Percentiles rank a stretch among this genome's conserved stretches.
Evolutionary conservation across 2,888 invertebrate genomes (phyloP).

Genomic region (Herminia tarsipennalis): DNA sequence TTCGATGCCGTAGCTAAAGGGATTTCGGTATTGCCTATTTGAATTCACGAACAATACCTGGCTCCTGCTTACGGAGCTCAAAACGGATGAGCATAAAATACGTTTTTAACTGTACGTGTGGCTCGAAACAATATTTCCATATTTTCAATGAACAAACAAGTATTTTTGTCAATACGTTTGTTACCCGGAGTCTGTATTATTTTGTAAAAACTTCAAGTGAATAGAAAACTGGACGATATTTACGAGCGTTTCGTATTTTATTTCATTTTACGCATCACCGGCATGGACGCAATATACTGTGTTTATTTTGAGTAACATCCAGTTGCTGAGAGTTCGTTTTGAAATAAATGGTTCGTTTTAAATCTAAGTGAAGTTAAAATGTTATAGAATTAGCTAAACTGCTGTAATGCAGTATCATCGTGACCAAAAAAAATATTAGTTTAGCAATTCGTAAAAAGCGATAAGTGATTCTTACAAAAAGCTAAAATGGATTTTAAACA

Average conservation of each 20-base stretch:
- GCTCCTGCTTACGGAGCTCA: not conserved
- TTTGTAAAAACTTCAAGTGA: constrained; percentile 6
- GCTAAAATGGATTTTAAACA: no score
- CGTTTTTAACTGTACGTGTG: not conserved
- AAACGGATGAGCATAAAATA: not conserved
- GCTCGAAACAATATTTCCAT: constrained; percentile 5
- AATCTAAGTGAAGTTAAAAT: not conserved
- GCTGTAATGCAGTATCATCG: no score
- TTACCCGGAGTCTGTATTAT: not conserved
- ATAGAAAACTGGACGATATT: constrained; percentile 7
- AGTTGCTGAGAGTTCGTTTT: not conserved
- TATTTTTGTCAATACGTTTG: not conserved
- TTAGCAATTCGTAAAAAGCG: no score
- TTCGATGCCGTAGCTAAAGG: constrained; percentile 15
- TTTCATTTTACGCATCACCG: constrained; percentile 1
- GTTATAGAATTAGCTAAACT: no score
- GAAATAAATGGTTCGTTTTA: not conserved
- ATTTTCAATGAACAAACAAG: not conserved
- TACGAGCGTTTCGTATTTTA: constrained; percentile 5
- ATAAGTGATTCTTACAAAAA: no score
- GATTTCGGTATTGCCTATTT: constrained; percentile 9
- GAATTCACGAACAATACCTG: not conserved
- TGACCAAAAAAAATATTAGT: no score
- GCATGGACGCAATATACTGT: not conserved
- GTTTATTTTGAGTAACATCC: not conserved